Conservation (phyloP, 2,888 invertebrate species). For the Acanthosepion lycidas region DNA sequence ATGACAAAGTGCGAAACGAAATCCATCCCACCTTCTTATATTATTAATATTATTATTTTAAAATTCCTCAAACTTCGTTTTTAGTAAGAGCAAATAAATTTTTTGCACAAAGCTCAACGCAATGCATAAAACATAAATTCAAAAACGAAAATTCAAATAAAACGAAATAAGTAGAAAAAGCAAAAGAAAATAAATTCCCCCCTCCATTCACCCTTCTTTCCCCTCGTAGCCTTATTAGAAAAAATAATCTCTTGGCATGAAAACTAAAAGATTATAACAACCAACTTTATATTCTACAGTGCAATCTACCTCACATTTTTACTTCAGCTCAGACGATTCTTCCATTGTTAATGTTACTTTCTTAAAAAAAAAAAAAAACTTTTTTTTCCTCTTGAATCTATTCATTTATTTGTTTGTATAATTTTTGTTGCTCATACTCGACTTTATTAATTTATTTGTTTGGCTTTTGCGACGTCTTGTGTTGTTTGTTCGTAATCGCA, state of each 20-base stretch:
- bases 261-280: neutral
- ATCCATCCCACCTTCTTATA: neutral
- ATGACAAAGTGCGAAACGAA: neutral
- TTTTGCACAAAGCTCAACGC: neutral
- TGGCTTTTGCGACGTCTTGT: neutral
- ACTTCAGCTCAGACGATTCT: neutral
- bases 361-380: neutral
- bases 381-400: neutral
- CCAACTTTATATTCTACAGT: neutral
- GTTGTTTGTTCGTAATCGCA: slow-evolving; percentile 33
- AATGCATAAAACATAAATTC: neutral
- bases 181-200: neutral
- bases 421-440: neutral
- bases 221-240: neutral
- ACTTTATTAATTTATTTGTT: neutral
- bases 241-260: neutral
- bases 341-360: neutral
- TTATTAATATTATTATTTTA: neutral
- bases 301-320: neutral
- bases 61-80: neutral
- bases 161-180: neutral
- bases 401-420: neutral
- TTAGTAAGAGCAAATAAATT: neutral
- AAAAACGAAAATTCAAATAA: neutral
- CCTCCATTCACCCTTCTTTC: neutral